Evolutionary conservation across 2,113 vertebrate species (phyloP).

Genomic region (Carlito syrichta): DNA sequence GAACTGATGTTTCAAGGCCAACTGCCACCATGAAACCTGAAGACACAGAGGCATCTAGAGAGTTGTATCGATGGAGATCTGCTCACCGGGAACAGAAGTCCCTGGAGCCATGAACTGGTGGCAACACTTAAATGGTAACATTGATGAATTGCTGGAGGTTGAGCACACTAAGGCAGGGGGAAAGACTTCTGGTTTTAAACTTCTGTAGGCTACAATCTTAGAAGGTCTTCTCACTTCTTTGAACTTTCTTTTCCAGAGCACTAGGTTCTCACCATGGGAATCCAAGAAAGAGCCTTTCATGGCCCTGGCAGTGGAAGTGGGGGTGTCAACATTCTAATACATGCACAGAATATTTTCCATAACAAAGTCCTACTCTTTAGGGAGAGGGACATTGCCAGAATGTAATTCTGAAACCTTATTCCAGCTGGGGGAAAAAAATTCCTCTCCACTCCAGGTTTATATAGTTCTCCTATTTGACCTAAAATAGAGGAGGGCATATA

Average conservation of each 20-base stretch:
- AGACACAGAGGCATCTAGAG: background rate
- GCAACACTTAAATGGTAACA: background rate
- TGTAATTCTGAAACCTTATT: background rate
- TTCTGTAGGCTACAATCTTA: background rate
- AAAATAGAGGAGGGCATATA: rapidly evolving
- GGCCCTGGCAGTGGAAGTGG: background rate
- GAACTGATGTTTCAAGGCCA: background rate
- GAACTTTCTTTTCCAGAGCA: background rate
- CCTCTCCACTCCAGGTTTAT: background rate
- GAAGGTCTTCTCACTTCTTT: rapidly evolving
- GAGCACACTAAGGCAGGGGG: background rate
- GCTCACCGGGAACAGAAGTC: background rate
- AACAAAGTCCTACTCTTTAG: background rate
- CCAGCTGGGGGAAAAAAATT: background rate
- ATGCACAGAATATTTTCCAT: background rate
- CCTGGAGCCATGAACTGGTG: background rate
- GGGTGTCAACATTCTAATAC: background rate
- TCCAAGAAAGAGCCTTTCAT: background rate
- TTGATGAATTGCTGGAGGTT: background rate
- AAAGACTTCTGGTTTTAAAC: too few relatives aligned
- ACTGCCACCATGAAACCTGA: background rate
- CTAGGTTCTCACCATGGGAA: background rate
- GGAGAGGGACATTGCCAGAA: background rate
- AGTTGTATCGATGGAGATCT: background rate
- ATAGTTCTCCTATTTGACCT: background rate